These are phyloP conservation scores for Eonycteris spelaea DNA, from an alignment of 2,113 vertebrate species.

Conservation along the genomic window DNA sequence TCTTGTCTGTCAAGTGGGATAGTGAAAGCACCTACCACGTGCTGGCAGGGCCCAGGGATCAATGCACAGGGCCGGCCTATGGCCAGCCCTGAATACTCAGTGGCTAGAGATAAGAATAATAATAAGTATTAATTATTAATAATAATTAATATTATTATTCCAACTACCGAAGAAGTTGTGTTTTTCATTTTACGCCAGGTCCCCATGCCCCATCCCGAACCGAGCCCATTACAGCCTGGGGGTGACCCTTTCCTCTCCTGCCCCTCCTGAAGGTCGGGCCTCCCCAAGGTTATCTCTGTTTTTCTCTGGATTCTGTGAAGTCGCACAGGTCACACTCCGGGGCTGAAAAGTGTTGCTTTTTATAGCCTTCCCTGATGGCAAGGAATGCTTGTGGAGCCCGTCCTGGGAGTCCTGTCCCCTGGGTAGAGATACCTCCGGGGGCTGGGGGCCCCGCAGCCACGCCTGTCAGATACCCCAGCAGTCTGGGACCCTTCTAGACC, in stretches of 20 bases:
- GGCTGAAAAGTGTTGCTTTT: conserved; percentile 90
- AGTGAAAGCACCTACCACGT: not conserved
- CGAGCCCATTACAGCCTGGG: not conserved
- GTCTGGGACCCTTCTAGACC: conserved; percentile 65
- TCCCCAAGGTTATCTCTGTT: conserved; percentile 88
- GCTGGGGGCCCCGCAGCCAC: conserved; percentile 50
- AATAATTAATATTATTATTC: not conserved
- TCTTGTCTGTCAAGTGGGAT: not conserved
- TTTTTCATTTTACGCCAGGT: not conserved
- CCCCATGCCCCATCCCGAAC: not conserved
- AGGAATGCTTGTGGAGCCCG: conserved; percentile 84
- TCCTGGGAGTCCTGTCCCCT: conserved; percentile 81
- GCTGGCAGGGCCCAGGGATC: not conserved
- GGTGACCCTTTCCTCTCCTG: not conserved
- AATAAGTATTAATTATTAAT: not conserved
- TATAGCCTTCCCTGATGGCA: conserved; percentile 85
- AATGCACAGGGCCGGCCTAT: not conserved
- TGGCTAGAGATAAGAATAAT: not conserved
- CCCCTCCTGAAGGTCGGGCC: conserved; percentile 78
- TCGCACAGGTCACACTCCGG: conserved; percentile 86
- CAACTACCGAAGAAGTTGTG: not conserved
- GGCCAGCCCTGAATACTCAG: not conserved
- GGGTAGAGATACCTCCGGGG: conserved; percentile 77
- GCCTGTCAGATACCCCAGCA: not conserved
- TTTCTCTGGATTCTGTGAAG: conserved; percentile 87